A percentile compares a stretch with the other conserved stretches of the same genome.
Conservation (phyloP, 2,113 vertebrate genomes). For the Periophthalmus modestus region DNA sequence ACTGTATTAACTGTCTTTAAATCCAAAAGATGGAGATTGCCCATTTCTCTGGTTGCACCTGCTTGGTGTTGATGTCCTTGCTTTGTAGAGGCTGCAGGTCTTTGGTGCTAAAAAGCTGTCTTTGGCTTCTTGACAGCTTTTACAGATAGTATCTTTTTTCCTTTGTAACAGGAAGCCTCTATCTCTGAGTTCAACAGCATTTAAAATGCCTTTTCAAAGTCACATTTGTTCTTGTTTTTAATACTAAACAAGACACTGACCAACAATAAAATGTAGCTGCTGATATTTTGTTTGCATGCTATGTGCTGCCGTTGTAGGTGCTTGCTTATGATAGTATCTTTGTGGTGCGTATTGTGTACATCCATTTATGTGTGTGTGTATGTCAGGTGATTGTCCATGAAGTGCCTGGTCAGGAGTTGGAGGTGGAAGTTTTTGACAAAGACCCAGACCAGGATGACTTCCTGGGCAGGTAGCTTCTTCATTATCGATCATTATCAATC, state of each 20-base stretch:
- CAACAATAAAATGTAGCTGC: slow-evolving; percentile 3
- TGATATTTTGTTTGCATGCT: slow-evolving; percentile 58
- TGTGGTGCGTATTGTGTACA: slow-evolving; percentile 55
- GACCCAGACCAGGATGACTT: slow-evolving; percentile 96
- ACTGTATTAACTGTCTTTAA: slow-evolving; percentile 1
- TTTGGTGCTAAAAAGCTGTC: slow-evolving; percentile 8
- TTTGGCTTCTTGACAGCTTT: slow-evolving; percentile 14
- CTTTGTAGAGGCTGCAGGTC: not conserved
- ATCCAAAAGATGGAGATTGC: slow-evolving; percentile 8
- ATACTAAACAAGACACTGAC: not conserved
- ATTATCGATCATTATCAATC: slow-evolving; percentile 57
- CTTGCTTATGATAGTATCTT: slow-evolving; percentile 55
- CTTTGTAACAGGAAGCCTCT: slow-evolving; percentile 48
- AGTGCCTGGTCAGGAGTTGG: slow-evolving; percentile 93
- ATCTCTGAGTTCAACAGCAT: slow-evolving; percentile 12
- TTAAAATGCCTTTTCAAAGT: slow-evolving; percentile 17
- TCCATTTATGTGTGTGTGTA: slow-evolving; percentile 60
- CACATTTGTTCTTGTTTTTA: slow-evolving; percentile 4
- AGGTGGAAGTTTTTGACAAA: slow-evolving; percentile 94
- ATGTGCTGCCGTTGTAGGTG: slow-evolving; percentile 44
- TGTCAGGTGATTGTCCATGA: slow-evolving; percentile 92
- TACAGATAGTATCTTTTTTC: slow-evolving; percentile 38
- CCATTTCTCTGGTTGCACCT: slow-evolving; percentile 17
- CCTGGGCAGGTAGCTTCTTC: slow-evolving; percentile 86
- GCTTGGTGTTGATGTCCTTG: slow-evolving; percentile 24